These are phyloP conservation scores for Ciona savignyi DNA, from an alignment of 23 tunicate genomes.

Conservation along the genomic window DNA sequence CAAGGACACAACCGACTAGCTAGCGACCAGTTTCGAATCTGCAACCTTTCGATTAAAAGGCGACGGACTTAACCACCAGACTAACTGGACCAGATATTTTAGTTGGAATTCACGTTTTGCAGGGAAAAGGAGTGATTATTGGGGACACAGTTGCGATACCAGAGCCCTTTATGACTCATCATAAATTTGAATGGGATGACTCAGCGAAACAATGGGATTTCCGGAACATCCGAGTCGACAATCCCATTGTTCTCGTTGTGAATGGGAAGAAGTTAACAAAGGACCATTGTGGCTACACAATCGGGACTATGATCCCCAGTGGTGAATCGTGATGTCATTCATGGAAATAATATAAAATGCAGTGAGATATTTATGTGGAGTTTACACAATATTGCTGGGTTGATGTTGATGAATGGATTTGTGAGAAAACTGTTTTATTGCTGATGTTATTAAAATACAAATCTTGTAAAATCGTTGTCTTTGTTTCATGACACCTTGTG, in stretches of 20 bases:
- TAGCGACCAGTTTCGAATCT: too few relatives aligned
- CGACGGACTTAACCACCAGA: too few relatives aligned
- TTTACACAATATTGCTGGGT: background rate
- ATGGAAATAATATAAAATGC: background rate
- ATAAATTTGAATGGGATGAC: constrained; percentile 23
- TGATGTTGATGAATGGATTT: background rate
- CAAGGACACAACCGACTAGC: too few relatives aligned
- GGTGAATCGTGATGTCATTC: background rate
- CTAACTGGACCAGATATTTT: too few relatives aligned
- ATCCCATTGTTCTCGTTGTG: constrained; percentile 59
- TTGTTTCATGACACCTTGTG: too few relatives aligned
- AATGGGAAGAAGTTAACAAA: constrained; percentile 49
- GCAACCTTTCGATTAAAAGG: too few relatives aligned
- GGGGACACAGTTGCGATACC: constrained; percentile 92
- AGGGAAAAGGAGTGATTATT: constrained; percentile 84
- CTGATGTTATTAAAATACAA: background rate
- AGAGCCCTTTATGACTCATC: constrained; percentile 49
- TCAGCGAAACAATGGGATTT: constrained; percentile 32
- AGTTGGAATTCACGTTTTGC: too few relatives aligned
- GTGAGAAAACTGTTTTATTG: background rate
- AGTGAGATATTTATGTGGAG: constrained; percentile 9
- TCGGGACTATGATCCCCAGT: background rate
- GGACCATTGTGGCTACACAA: constrained; percentile 47
- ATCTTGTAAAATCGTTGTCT: too few relatives aligned
- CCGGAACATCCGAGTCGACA: constrained; percentile 50